phyloP scores from a whole-genome alignment of 2,797 vertebrate species.

The Trachops cirrhosus region DNA sequence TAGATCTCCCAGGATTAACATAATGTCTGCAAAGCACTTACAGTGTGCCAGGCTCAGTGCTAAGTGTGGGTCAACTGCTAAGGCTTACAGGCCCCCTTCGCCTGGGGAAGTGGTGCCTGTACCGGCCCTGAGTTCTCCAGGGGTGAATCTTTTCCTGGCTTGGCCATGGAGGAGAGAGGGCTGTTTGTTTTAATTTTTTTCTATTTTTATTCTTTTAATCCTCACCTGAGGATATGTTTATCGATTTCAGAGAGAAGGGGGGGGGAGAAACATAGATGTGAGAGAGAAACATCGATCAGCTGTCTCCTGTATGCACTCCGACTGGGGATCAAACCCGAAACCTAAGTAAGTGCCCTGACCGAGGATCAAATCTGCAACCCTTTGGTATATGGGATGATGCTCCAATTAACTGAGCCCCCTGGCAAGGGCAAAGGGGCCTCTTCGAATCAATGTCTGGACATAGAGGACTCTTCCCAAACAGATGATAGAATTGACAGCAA shows the following conservation, averaged over 20 bases:
- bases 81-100: neutral
- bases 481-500: neutral
- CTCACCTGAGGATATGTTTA: too few species aligned
- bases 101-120: neutral
- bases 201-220: too few species aligned
- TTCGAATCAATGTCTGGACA: neutral
- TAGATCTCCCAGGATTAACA: neutral
- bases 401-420: neutral
- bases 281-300: too few species aligned
- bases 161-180: neutral
- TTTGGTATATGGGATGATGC: neutral
- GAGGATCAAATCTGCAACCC: neutral
- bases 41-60: neutral
- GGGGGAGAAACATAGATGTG: too few species aligned
- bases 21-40: neutral
- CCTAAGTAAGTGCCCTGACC: too few species aligned
- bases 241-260: too few species aligned
- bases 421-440: neutral
- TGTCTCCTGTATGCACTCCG: too few species aligned
- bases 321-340: too few species aligned
- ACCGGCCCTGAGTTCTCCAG: neutral
- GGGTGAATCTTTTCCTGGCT: neutral
- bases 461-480: neutral
- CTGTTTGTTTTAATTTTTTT: neutral
- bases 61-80: neutral